phyloP scores from a whole-genome alignment of 2,113 vertebrate species.

The Mormyrus lacerda region DNA sequence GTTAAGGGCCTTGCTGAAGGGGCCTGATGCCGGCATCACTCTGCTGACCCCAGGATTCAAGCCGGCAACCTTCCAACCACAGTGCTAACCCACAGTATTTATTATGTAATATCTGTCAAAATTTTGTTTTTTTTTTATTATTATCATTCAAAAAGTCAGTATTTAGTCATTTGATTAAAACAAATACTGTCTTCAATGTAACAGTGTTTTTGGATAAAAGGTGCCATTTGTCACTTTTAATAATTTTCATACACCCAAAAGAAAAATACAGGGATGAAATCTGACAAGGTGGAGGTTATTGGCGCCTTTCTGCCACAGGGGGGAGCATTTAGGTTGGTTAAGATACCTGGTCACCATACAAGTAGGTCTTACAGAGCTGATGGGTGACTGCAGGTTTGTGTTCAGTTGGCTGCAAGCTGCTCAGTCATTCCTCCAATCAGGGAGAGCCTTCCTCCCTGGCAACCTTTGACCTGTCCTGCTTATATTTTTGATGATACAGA shows the following conservation, averaged over 20 bases:
- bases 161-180: background rate
- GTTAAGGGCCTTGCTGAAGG: background rate
- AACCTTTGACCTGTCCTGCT: background rate
- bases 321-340: background rate
- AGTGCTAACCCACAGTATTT: background rate
- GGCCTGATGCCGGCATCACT: background rate
- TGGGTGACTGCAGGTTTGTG: background rate
- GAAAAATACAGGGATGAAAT: background rate
- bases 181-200: background rate
- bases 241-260: background rate
- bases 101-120: background rate
- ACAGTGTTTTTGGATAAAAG: background rate
- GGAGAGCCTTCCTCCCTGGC: background rate
- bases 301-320: background rate
- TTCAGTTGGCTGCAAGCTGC: background rate
- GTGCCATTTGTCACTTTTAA: background rate
- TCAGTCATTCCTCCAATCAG: background rate
- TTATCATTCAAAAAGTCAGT: background rate
- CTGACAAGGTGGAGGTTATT: background rate
- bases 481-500: background rate
- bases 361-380: background rate
- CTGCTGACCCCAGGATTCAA: background rate
- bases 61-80: background rate
- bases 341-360: background rate
- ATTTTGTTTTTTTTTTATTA: background rate